phyloP scores from a whole-genome alignment of 2,113 vertebrate genomes.

The Raja brachyura region DNA sequence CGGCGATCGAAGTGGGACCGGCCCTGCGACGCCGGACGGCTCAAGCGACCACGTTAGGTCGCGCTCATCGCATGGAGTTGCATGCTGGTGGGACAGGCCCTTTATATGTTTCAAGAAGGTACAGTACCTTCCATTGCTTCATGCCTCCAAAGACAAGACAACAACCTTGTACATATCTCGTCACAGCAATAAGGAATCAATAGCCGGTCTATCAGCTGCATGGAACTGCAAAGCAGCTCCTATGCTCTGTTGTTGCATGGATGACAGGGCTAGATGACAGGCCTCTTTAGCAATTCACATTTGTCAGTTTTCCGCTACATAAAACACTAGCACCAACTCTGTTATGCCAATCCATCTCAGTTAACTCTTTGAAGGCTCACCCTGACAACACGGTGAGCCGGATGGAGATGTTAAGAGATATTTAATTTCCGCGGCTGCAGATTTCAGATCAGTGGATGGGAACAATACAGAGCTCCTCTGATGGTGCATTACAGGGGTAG shows the following conservation, averaged over 20 bases:
- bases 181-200: not conserved
- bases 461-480: not conserved
- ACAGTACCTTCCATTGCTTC: not conserved
- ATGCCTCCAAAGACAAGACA: not conserved
- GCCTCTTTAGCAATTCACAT: constrained; percentile 1
- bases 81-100: too few relatives aligned
- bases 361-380: constrained; percentile 11
- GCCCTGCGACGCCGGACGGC: too few relatives aligned
- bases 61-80: too few relatives aligned
- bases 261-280: not conserved
- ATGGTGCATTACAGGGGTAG: not conserved
- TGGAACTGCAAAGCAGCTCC: not conserved
- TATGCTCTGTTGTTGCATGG: not conserved
- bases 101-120: not conserved
- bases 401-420: not conserved
- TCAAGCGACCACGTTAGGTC: too few relatives aligned
- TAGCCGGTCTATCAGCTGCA: not conserved
- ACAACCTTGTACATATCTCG: not conserved
- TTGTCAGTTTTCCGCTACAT: constrained; percentile 19
- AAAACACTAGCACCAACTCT: not conserved
- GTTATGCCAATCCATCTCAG: constrained; percentile 24
- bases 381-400: not conserved
- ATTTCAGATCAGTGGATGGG: not conserved
- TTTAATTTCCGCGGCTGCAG: not conserved
- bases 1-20: too few relatives aligned